Evolutionary conservation across 2,888 invertebrate genomes (phyloP), one percentile per base, ranked within the genome.

Genomic region (Sepiola atlantica): DNA sequence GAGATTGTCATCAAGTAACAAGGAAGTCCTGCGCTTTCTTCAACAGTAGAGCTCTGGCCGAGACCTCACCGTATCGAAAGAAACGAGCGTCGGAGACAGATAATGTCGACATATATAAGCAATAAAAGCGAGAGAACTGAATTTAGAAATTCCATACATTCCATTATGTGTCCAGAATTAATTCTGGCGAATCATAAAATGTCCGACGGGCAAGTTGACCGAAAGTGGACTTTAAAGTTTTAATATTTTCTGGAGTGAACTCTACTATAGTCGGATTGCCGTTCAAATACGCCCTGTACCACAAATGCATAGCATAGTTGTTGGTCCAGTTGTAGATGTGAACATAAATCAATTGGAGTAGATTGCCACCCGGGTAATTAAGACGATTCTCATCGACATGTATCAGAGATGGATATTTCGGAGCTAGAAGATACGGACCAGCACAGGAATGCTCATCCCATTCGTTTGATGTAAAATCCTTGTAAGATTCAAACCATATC

Each of bases 401-500:
- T 18, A 95, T 94, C n/a, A 95, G 55, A 95, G 95, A 57, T 94
- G 90, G 12, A 90, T 35, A 77, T 94, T 94, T 54, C 77, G 93
- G 16, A 95, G 94, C 18, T 93, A 77, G 93, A 94, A 95, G 10
- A 95, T 95, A 35, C 35, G 61, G 14, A 55, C 93, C n/a, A n/a
- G n/a, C n/a, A n/a, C n/a, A n/a, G 61, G 91, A 91, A 91, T 95
- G 95, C 2, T 57, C 55, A 77, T 95, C 95, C 95, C 95, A 95
- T 91, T 95, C 95, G 20, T 77, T 24, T 35, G 91, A 55, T 35
- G 55, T 57, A 94, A 95, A 95, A 57, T 93, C 94, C 35, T 77
- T 93, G 90, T 96, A 96, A 24, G 94, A 92, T 12, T 95, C 94
- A 24, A 94, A 90, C 95, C 95, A 96, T 61, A 95, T 94, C 1